Evolutionary conservation across 2,888 invertebrate genomes (phyloP), one percentile per base, ranked within the genome.

Genomic region (Acleris emargana): DNA sequence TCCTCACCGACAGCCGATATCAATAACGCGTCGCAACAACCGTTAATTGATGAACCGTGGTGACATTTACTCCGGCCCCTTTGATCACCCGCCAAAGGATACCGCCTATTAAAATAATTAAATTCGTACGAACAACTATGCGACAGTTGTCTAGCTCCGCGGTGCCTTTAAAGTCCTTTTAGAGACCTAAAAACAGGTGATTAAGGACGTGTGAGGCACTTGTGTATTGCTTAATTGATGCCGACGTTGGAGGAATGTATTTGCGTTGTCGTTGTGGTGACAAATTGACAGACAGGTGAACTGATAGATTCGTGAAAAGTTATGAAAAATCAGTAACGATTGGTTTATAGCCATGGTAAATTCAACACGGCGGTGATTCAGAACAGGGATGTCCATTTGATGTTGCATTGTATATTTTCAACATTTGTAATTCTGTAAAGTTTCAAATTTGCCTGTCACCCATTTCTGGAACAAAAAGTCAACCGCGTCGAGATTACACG

Each of bases 121-220:
- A 86, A 89, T 89, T 89, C 87, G 86, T 90, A 91, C 91, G 89
- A 78, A 81, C 72, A 84, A 86, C 79, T 86, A 92, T 92, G 90
- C 83, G 86, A 88, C 88, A 89, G 82, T 88, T 86, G 86, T 87
- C 89, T 90, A 87, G 84, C 78, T 67, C 68, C 71, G 76, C 76
- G 77, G 77, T 69, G 25, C 62, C 43, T 71, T 73, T 72, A 71
- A 70, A 68, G 64, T 76, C 76, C 75, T 68, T 77, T 77, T 80
- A 76, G 75, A 72, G 73, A 82, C 70, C 72, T 75, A 66, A 66
- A 64, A 75, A 72, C 73, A 72, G 68, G 72, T 72, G 72, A 72
- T 70, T 72, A 68, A 70, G 67, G 72, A 67, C 69, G 71, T 69
- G 69, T 61, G 51, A 61, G 45, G 51, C 5, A 51, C 55, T 57